A percentile compares a stretch with the other conserved stretches of the same genome.
Conservation (phyloP, 1,140 invertebrate genomes). For the Bombus turneri region DNA sequence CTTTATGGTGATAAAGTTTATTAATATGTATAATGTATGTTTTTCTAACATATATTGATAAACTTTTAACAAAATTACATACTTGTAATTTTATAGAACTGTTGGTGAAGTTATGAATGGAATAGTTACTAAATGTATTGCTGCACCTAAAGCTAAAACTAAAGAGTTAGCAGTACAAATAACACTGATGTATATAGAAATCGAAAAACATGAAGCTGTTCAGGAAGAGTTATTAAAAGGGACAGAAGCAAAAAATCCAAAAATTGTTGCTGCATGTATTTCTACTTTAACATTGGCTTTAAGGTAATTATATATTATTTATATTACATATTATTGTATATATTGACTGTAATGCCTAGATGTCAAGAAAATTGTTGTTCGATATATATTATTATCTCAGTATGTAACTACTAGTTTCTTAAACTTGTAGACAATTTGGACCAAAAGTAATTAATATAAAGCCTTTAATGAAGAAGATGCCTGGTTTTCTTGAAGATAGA, state of each 20-base stretch:
- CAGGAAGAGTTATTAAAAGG: conserved; percentile 96
- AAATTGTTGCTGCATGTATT: conserved; percentile 95
- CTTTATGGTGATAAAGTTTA: neutral
- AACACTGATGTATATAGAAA: conserved; percentile 96
- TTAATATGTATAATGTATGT: neutral
- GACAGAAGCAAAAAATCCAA: conserved; percentile 97
- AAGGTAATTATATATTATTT: conserved; percentile 79
- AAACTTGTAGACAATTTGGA: conserved; percentile 89
- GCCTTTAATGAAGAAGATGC: conserved; percentile 93
- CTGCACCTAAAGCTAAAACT: conserved; percentile 94
- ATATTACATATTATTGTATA: neutral
- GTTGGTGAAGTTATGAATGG: conserved; percentile 94
- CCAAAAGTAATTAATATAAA: conserved; percentile 95
- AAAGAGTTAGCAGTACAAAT: conserved; percentile 95
- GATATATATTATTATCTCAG: neutral
- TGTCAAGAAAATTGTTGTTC: too few relatives aligned
- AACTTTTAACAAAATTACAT: conserved; percentile 23
- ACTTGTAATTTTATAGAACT: conserved; percentile 85
- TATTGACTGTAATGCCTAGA: neutral
- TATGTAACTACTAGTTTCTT: conserved; percentile 35
- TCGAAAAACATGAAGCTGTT: conserved; percentile 96
- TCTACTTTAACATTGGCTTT: conserved; percentile 89
- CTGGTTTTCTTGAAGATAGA: conserved; percentile 92
- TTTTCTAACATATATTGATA: neutral
- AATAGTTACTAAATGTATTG: conserved; percentile 95